phyloP scores from a whole-genome alignment of 2,797 vertebrate genomes.

The Helicolenus hilgendorfi region DNA sequence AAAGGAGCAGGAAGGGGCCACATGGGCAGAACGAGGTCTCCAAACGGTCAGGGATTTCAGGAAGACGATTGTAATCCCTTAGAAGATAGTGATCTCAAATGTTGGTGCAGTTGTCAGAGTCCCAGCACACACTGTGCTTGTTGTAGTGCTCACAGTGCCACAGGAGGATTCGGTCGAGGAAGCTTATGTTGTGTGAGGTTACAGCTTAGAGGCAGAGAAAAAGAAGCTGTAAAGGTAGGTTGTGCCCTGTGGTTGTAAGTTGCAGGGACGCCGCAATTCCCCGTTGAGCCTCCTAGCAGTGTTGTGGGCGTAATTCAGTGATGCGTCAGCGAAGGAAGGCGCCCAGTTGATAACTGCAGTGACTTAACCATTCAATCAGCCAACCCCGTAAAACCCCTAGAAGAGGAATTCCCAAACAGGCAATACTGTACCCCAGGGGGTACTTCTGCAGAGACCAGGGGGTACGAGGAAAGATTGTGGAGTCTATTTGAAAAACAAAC shows the following conservation, averaged over 20 bases:
- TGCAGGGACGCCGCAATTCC: neutral
- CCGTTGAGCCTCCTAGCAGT: neutral
- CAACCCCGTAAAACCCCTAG: neutral
- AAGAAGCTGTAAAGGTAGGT: neutral
- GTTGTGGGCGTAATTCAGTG: slow-evolving; percentile 14
- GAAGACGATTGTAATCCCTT: slow-evolving; percentile 30
- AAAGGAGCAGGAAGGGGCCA: neutral
- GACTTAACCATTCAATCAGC: slow-evolving; percentile 3
- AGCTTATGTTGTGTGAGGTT: slow-evolving; percentile 20
- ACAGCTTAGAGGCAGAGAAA: slow-evolving; percentile 14
- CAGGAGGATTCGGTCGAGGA: slow-evolving; percentile 25
- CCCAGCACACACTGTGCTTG: slow-evolving; percentile 23
- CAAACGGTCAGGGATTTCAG: slow-evolving; percentile 21
- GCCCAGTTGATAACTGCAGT: neutral
- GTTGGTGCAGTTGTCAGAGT: slow-evolving; percentile 16
- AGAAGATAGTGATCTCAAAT: slow-evolving; percentile 47
- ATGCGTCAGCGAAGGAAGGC: neutral
- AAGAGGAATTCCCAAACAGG: neutral
- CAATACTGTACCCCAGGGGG: neutral
- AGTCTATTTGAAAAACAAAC: neutral
- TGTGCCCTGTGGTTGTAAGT: neutral
- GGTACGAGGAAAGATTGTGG: neutral
- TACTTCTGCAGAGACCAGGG: neutral
- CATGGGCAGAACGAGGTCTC: neutral
- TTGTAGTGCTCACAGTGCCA: slow-evolving; percentile 25